Percentiles rank a stretch among this genome's conserved stretches.
Evolutionary conservation across 2,888 invertebrate genomes (phyloP).

Genomic region (Agriopis leucophaearia): DNA sequence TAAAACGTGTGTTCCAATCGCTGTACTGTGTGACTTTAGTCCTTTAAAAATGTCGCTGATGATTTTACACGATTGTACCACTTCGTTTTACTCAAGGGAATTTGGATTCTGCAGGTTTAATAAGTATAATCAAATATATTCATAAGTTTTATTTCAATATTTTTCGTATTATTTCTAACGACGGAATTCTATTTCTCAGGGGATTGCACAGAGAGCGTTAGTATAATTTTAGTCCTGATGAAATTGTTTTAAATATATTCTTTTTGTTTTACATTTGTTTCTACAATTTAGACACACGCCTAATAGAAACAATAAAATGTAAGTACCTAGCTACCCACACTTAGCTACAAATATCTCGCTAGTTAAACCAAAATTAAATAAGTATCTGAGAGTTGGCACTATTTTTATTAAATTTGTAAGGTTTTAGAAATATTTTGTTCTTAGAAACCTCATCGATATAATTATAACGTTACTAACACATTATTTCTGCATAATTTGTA

Average conservation of each 20-base stretch:
- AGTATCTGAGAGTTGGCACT: no score
- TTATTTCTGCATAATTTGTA: no score
- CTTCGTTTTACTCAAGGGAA: background rate
- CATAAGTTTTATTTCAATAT: slow-evolving; percentile 13
- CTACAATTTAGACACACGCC: background rate
- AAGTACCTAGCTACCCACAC: background rate
- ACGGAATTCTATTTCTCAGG: slow-evolving; percentile 22
- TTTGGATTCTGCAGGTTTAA: background rate
- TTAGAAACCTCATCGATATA: no score
- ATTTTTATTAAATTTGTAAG: no score
- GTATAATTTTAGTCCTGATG: slow-evolving; percentile 19
- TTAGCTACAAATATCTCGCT: no score
- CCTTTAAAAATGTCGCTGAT: no score
- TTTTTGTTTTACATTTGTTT: background rate
- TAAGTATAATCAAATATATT: slow-evolving; percentile 5
- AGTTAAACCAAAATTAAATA: no score
- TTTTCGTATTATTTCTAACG: slow-evolving; percentile 31
- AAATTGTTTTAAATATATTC: slow-evolving; percentile 18
- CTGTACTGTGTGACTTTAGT: no score
- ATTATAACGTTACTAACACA: no score
- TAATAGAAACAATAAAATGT: slow-evolving; percentile 4
- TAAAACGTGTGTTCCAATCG: no score
- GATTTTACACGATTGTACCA: no score
- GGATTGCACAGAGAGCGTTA: slow-evolving; percentile 21
- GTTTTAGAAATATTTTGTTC: no score